These are phyloP conservation scores for Burhinus oedicnemus DNA, from an alignment of 2,113 vertebrate genomes.

Conservation along the genomic window DNA sequence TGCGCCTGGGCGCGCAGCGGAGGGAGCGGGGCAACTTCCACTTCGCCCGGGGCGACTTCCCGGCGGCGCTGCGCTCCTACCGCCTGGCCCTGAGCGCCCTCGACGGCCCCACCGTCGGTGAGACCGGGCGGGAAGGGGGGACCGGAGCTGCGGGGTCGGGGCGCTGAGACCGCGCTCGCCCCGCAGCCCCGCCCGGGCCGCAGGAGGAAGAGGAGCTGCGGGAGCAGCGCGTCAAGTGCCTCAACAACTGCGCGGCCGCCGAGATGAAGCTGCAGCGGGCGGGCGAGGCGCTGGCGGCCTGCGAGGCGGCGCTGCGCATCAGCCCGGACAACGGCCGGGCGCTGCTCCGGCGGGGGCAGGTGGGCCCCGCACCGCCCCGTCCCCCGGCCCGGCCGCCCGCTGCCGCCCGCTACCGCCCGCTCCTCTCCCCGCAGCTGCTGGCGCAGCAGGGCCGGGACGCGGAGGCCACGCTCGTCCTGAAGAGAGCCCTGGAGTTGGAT, in stretches of 20 bases:
- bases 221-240: conserved; percentile 84
- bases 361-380: neutral
- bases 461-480: conserved; percentile 80
- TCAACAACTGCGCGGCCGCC: conserved; percentile 84
- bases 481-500: conserved; percentile 85
- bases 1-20: conserved; percentile 81
- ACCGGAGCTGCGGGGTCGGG: too few species aligned
- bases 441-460: conserved; percentile 82
- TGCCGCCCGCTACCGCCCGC: neutral
- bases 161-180: neutral
- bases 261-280: conserved; percentile 81
- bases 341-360: conserved; percentile 83
- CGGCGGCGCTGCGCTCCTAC: conserved; percentile 79
- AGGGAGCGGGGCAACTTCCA: conserved; percentile 85
- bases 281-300: conserved; percentile 78
- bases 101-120: conserved; percentile 73
- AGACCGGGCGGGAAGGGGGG: neutral
- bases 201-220: conserved; percentile 79
- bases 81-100: conserved; percentile 81
- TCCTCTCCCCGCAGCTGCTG: conserved; percentile 75
- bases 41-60: conserved; percentile 82
- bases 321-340: conserved; percentile 82
- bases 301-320: conserved; percentile 76
- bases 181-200: neutral
- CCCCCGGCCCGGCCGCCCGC: neutral